These are phyloP conservation scores for Manis javanica DNA, from an alignment of 2,797 vertebrate species.

Conservation along the genomic window DNA sequence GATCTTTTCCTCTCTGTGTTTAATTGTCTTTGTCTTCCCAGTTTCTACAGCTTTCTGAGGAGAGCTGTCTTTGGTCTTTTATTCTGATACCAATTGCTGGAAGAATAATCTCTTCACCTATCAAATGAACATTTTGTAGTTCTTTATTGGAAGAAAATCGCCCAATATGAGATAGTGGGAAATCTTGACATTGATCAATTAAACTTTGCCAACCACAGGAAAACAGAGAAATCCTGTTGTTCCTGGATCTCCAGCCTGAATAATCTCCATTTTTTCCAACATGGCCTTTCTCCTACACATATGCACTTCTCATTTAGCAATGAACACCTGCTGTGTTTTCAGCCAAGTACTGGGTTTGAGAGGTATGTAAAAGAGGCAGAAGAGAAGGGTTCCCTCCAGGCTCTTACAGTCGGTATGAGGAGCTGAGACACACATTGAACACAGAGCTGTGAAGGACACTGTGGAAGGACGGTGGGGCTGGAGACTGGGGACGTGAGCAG, in stretches of 20 bases:
- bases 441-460: background rate
- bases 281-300: background rate
- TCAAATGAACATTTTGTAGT: background rate
- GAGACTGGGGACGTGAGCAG: background rate
- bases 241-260: background rate
- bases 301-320: background rate
- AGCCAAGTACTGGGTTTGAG: background rate
- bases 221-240: background rate
- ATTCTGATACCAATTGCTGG: background rate
- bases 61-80: slow-evolving; percentile 46
- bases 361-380: background rate
- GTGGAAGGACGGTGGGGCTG: background rate
- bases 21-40: slow-evolving; percentile 54
- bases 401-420: background rate
- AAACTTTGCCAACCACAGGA: background rate
- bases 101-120: background rate
- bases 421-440: background rate
- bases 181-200: background rate
- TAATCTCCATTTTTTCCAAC: background rate
- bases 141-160: background rate
- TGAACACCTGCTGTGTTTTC: background rate
- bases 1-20: background rate
- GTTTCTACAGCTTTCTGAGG: background rate
- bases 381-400: background rate
- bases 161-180: background rate